These are phyloP conservation scores for Drosophila differens DNA, from an alignment of 2,888 invertebrate genomes.

Conservation along the genomic window DNA sequence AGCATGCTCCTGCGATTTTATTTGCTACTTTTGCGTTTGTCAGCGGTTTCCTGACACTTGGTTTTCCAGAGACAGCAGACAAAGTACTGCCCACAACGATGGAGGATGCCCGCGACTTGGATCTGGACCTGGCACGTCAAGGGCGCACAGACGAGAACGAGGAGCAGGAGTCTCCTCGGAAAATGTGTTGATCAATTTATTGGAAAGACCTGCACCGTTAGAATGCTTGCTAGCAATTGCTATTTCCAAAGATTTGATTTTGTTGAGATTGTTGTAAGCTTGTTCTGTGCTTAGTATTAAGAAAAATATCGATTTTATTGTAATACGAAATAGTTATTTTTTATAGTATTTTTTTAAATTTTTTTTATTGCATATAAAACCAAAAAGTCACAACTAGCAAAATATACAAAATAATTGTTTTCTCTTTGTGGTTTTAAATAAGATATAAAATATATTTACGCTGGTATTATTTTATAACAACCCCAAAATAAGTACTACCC, in stretches of 20 bases:
- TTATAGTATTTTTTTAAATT: constrained; percentile 28
- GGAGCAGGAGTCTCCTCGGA: constrained; percentile 27
- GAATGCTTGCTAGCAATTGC: constrained; percentile 21
- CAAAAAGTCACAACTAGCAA: neutral
- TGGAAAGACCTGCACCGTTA: constrained; percentile 1
- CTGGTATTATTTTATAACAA: neutral
- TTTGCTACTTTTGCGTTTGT: constrained; percentile 87
- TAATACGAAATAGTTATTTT: constrained; percentile 8
- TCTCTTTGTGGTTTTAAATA: neutral
- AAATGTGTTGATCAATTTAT: constrained; percentile 40
- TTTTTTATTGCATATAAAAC: constrained; percentile 1
- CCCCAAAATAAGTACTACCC: neutral
- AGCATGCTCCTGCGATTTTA: constrained; percentile 87
- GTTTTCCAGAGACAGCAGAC: constrained; percentile 88
- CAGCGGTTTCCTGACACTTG: constrained; percentile 87
- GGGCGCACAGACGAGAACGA: neutral
- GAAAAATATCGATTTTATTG: constrained; percentile 37
- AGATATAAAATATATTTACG: neutral
- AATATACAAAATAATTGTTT: neutral
- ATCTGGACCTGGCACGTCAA: constrained; percentile 1
- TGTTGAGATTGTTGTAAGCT: constrained; percentile 19
- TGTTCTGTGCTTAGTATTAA: constrained; percentile 39
- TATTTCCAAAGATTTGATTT: constrained; percentile 28
- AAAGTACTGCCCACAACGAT: constrained; percentile 88
- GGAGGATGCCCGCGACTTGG: constrained; percentile 86